Conservation (phyloP, 2,797 vertebrate genomes). For the Chromis chromis region DNA sequence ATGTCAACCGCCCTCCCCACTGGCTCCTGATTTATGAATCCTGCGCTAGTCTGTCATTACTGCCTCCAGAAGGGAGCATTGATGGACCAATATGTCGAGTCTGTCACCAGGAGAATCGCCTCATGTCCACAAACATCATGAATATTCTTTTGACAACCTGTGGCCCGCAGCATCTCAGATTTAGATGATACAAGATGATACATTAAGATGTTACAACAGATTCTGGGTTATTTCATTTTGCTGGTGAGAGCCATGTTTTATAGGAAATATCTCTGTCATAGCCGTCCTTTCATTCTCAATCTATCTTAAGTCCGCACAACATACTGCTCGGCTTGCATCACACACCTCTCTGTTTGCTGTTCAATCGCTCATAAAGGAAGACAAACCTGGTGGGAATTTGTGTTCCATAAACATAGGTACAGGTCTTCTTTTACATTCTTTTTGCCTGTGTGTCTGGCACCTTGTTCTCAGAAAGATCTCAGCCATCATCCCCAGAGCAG, state of each 20-base stretch:
- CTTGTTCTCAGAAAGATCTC: constrained; percentile 25
- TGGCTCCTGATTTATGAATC: constrained; percentile 78
- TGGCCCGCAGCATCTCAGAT: constrained; percentile 53
- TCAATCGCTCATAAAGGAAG: not conserved
- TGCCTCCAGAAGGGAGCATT: constrained; percentile 69
- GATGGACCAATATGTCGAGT: constrained; percentile 76
- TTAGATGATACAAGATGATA: constrained; percentile 42
- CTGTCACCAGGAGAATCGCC: constrained; percentile 63
- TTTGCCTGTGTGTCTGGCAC: constrained; percentile 14
- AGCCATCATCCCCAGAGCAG: constrained; percentile 40
- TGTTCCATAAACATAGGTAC: not conserved
- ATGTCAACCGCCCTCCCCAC: constrained; percentile 63
- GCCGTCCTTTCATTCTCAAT: constrained; percentile 3
- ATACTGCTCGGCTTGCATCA: not conserved
- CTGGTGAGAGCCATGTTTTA: constrained; percentile 15
- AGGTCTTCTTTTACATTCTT: not conserved
- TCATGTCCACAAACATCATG: constrained; percentile 67
- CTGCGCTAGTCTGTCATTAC: constrained; percentile 74
- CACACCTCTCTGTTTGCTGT: constrained; percentile 6
- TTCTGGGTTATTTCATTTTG: constrained; percentile 41
- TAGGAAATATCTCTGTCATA: constrained; percentile 15
- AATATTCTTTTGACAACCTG: constrained; percentile 71
- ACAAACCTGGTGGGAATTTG: not conserved
- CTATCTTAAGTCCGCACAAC: not conserved
- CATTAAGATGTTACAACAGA: constrained; percentile 43